Evolutionary conservation across 2,113 vertebrate genomes (phyloP), one percentile per base, ranked within the genome.

Genomic region (Tragelaphus buxtoni): DNA sequence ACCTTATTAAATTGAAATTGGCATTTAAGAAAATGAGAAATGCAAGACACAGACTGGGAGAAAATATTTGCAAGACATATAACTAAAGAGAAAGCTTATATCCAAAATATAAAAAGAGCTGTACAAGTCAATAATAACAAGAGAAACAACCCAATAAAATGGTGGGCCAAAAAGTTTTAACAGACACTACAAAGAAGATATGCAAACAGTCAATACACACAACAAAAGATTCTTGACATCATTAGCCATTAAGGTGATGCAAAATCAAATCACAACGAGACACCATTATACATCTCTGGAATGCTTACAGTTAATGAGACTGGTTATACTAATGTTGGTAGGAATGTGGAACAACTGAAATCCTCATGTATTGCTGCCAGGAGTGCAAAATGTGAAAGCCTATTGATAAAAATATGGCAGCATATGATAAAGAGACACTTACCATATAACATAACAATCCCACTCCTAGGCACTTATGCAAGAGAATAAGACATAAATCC

Each of bases 1-100:
- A 96, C 47, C 42, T 91, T 82, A 92, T 89, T 87, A 90, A 95
- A 95, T 47, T 55, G 83, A 77, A 96, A 91, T n/a, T 93, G 12
- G 89, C 30, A 9, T 58, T 63, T 88, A 88, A 63, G 47, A 58
- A 90, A 94, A 84, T 60, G 56, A 91, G 85, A 91, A 84, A 90
- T 51, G 28, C 26, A 92, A 94, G 22, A 32, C 74, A 90, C 42
- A 72, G 30, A 47, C 17, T n/a, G 32, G 28, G 47, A 95, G 11
- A 88, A 94, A 61, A 87, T 92, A 95, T 95, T 63, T 94, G 11
- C 35, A 92, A 90, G 30, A 80, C 20, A 79, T 30, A 49, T 83
- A 92, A 86, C 22, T 39, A 24, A 88, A 80, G 8, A 86, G 53
- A 95, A 89, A 42, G 53, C 61, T 83, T 90, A 83, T 81, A 49